Conservation (phyloP, 2,888 invertebrate species). For the Sialis lutaria region DNA sequence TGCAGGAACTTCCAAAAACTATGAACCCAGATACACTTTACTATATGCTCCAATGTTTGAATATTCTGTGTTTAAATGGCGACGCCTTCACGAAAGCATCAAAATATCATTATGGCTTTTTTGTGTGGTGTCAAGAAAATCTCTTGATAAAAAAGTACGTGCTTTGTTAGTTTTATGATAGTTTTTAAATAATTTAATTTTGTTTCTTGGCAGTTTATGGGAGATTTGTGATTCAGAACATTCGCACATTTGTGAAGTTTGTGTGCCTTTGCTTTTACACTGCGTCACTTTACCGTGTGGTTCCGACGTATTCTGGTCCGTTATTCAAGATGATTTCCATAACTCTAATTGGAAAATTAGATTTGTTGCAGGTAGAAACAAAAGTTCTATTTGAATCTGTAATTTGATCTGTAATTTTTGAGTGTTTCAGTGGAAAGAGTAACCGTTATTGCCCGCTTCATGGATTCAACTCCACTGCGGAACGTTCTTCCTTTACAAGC, state of each 20-base stretch:
- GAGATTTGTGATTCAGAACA: constrained; percentile 78
- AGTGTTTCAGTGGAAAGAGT: constrained; percentile 65
- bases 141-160: constrained; percentile 77
- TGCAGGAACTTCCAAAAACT: constrained; percentile 58
- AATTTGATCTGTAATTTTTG: neutral
- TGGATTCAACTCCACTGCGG: constrained; percentile 77
- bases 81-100: constrained; percentile 79
- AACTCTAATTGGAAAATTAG: constrained; percentile 74
- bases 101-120: constrained; percentile 78
- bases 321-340: constrained; percentile 91
- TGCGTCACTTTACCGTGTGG: constrained; percentile 89
- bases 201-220: constrained; percentile 56
- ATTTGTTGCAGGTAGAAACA: constrained; percentile 60
- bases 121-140: constrained; percentile 94
- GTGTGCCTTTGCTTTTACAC: constrained; percentile 84
- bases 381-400: neutral
- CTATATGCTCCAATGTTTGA: constrained; percentile 80
- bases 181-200: constrained; percentile 73
- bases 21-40: constrained; percentile 86
- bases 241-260: constrained; percentile 85
- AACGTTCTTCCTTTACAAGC: constrained; percentile 76
- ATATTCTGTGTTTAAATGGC: constrained; percentile 80
- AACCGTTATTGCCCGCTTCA: constrained; percentile 79
- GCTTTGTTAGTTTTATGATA: constrained; percentile 22
- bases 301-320: constrained; percentile 87